A percentile compares a stretch with the other conserved stretches of the same genome.
phyloP scores from a whole-genome alignment of 2,888 invertebrate genomes.

The Lepidonotus clava region DNA sequence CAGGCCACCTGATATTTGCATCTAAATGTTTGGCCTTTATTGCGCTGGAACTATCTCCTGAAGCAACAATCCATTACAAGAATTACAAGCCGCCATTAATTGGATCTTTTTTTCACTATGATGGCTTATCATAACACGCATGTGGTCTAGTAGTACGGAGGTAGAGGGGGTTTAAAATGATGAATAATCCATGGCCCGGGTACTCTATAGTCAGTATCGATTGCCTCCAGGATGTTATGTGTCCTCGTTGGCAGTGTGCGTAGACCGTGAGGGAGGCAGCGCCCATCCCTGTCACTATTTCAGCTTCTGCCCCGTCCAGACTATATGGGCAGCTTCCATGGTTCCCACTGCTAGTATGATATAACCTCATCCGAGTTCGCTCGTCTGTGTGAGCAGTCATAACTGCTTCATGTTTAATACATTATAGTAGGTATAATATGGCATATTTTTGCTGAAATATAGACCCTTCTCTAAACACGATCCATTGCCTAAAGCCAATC shows the following conservation, averaged over 20 bases:
- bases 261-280: not conserved
- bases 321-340: too few relatives aligned
- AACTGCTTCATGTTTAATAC: too few relatives aligned
- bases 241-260: not conserved
- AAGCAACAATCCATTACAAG: not conserved
- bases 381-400: too few relatives aligned
- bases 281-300: too few relatives aligned
- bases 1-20: not conserved
- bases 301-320: too few relatives aligned
- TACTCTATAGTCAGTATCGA: not conserved
- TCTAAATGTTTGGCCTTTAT: not conserved
- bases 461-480: too few relatives aligned
- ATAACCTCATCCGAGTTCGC: too few relatives aligned
- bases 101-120: not conserved
- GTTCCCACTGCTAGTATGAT: too few relatives aligned
- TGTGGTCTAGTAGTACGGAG: not conserved
- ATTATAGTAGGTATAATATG: too few relatives aligned
- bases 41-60: not conserved
- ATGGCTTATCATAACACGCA: not conserved
- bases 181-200: constrained; percentile 2
- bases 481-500: too few relatives aligned
- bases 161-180: not conserved
- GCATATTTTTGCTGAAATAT: too few relatives aligned
- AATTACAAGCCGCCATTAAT: not conserved
- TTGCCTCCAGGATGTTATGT: not conserved